phyloP scores from a whole-genome alignment of 2,113 vertebrate species.

The Festucalex cinctus region DNA sequence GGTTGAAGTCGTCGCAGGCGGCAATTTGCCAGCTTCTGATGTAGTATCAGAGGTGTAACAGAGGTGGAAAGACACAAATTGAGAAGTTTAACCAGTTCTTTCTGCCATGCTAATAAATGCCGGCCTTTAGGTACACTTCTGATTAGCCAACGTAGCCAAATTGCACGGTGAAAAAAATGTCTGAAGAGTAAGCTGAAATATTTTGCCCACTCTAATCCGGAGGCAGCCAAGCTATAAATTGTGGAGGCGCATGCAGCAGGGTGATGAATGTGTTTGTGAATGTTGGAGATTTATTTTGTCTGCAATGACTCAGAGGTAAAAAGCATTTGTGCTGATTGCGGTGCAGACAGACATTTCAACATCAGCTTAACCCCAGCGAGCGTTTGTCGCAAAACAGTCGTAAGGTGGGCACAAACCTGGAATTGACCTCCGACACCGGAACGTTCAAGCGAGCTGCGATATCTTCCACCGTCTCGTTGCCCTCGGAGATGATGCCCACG shows the following conservation, averaged over 20 bases:
- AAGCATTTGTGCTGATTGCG: constrained; percentile 28
- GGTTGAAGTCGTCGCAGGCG: no score
- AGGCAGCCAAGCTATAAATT: background rate
- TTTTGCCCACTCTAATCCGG: no score
- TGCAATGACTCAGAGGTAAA: constrained; percentile 26
- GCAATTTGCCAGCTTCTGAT: background rate
- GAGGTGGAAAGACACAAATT: background rate
- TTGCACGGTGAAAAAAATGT: background rate
- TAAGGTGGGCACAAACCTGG: constrained; percentile 66
- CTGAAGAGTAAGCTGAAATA: background rate
- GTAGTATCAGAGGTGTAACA: background rate
- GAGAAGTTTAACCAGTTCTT: background rate
- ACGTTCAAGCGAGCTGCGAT: constrained; percentile 87
- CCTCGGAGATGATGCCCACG: constrained; percentile 92
- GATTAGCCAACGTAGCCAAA: background rate
- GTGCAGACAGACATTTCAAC: background rate
- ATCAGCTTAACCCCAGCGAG: constrained; percentile 3
- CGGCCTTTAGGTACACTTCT: background rate
- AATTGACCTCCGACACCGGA: constrained; percentile 85
- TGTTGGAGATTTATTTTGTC: constrained; percentile 23
- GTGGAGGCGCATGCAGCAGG: background rate
- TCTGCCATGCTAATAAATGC: no score
- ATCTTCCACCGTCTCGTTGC: constrained; percentile 91
- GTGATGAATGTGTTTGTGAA: background rate
- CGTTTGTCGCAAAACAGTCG: no score